These are phyloP conservation scores for Romanogobio albipinnatus DNA, from an alignment of 2,113 vertebrate species.

Conservation along the genomic window DNA sequence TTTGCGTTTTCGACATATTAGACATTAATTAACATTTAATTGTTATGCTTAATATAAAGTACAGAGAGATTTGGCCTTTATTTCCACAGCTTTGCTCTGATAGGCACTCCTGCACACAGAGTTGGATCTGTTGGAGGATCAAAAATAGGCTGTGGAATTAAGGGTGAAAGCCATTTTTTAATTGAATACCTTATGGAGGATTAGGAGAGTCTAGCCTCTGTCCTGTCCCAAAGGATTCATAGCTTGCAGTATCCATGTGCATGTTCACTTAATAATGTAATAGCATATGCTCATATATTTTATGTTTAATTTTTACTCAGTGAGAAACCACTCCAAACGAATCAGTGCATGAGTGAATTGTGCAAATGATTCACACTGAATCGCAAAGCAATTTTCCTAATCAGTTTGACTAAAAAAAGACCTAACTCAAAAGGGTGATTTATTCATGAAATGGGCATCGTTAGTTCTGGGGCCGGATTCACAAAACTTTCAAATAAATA, in stretches of 20 bases:
- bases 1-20: too few species aligned
- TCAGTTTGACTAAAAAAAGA: neutral
- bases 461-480: neutral
- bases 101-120: neutral
- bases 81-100: neutral
- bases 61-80: neutral
- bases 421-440: neutral
- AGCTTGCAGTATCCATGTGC: neutral
- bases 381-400: neutral
- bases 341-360: neutral
- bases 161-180: constrained; percentile 11
- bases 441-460: neutral
- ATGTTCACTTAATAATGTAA: neutral
- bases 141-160: constrained; percentile 19
- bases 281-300: neutral
- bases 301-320: neutral
- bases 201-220: neutral
- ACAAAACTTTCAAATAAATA: neutral
- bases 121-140: neutral
- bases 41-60: neutral
- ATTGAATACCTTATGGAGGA: constrained; percentile 19
- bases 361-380: neutral
- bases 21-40: neutral
- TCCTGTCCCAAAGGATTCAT: neutral
- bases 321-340: neutral